Evolutionary conservation across 2,113 vertebrate species (phyloP).

Genomic region (Anoplopoma fimbria): DNA sequence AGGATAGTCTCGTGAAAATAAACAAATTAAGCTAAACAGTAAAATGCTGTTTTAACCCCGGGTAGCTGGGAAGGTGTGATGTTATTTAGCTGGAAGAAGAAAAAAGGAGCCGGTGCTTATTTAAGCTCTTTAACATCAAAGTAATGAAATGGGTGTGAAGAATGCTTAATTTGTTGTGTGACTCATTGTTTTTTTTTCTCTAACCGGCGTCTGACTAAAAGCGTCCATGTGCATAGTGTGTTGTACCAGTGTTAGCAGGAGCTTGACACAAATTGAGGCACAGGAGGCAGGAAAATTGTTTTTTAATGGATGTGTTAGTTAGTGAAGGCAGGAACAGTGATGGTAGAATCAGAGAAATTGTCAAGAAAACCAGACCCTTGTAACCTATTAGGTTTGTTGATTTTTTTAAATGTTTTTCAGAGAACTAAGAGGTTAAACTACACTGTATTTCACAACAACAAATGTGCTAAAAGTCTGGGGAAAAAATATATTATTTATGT

Average conservation of each 20-base stretch:
- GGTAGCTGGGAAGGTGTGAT: not conserved
- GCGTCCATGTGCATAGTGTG: not conserved
- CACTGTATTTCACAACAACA: not conserved
- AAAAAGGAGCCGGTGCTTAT: not conserved
- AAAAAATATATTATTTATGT: not conserved
- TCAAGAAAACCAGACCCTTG: not conserved
- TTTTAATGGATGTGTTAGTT: not conserved
- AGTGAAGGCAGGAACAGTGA: not conserved
- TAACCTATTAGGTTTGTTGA: not conserved
- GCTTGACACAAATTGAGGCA: slow-evolving; percentile 10
- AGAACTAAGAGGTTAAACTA: not conserved
- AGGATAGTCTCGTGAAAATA: not conserved
- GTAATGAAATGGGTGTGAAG: slow-evolving; percentile 24
- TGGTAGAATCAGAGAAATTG: not conserved
- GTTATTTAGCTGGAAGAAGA: not conserved
- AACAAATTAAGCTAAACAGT: slow-evolving; percentile 5
- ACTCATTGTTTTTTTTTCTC: slow-evolving; percentile 14
- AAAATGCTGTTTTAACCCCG: not conserved
- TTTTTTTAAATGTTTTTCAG: not conserved
- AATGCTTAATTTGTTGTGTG: slow-evolving; percentile 11
- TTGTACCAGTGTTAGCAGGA: not conserved
- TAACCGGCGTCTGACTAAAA: slow-evolving; percentile 18
- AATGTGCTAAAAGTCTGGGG: not conserved
- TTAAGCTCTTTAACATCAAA: not conserved
- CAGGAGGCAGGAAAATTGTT: not conserved